Conservation (phyloP, 2,888 invertebrate species). For the Pterostichus madidus region DNA sequence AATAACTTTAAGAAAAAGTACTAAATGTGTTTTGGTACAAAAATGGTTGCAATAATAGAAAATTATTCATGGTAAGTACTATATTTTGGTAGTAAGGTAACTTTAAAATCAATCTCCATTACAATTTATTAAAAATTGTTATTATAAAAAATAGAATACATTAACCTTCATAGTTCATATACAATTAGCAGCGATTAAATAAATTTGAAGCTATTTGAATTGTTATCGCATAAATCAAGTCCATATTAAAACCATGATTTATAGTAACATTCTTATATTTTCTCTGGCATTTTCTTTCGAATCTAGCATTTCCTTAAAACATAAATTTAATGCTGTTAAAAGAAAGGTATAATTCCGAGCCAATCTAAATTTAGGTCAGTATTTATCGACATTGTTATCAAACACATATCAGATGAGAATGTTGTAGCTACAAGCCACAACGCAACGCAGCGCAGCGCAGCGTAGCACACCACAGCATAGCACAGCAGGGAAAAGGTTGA, state of each 20-base stretch:
- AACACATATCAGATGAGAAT: conserved; percentile 59
- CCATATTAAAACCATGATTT: conserved; percentile 33
- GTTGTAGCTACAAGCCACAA: conserved; percentile 11
- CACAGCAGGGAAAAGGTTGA: conserved; percentile 26
- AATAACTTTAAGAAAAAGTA: too few species aligned
- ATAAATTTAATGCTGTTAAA: conserved; percentile 61
- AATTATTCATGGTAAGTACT: too few species aligned
- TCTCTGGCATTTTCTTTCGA: conserved; percentile 31
- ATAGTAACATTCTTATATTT: conserved; percentile 38
- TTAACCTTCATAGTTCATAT: background rate
- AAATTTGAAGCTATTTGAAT: background rate
- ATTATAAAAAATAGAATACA: too few species aligned
- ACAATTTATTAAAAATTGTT: too few species aligned
- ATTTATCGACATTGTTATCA: conserved; percentile 65
- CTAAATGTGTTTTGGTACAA: too few species aligned
- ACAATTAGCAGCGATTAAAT: conserved; percentile 15
- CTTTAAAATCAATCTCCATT: too few species aligned
- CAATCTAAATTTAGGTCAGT: conserved; percentile 62
- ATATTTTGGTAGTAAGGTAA: too few species aligned
- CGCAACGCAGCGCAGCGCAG: background rate
- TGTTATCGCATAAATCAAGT: background rate
- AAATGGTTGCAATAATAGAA: too few species aligned
- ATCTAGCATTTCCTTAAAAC: conserved; percentile 10
- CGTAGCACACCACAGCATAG: background rate
- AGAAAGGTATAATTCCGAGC: conserved; percentile 60